Conservation (phyloP, 2,113 vertebrate species). For the Emydocephalus ijimae region DNA sequence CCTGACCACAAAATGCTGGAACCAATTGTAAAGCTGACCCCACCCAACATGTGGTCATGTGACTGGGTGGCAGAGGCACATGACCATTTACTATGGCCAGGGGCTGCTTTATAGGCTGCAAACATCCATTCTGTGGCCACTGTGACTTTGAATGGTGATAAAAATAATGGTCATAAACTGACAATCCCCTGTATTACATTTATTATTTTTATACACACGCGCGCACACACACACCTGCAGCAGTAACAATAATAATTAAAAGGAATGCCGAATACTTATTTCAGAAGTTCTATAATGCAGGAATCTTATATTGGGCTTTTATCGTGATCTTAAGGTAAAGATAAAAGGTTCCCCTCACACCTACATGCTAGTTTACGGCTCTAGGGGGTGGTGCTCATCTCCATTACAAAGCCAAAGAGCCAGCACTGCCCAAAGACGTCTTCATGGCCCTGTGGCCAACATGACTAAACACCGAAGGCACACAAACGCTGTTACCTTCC, state of each 20-base stretch:
- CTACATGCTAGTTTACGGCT: too few species aligned
- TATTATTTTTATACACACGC: background rate
- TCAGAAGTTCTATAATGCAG: slow-evolving; percentile 34
- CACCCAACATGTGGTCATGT: background rate
- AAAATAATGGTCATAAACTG: background rate
- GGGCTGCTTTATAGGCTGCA: background rate
- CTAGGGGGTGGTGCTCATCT: too few species aligned
- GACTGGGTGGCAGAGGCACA: background rate
- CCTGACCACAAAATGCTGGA: background rate
- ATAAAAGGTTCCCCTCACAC: too few species aligned
- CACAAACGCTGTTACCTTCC: too few species aligned
- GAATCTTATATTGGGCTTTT: background rate
- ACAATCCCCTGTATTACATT: background rate
- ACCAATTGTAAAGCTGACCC: background rate
- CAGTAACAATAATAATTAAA: background rate
- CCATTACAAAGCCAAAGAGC: too few species aligned
- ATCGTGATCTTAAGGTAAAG: too few species aligned
- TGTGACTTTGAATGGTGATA: background rate
- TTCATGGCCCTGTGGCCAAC: too few species aligned
- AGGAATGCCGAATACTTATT: slow-evolving; percentile 28
- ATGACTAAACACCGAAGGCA: too few species aligned
- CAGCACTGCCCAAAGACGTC: too few species aligned
- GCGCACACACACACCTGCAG: too few species aligned
- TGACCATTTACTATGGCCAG: background rate
- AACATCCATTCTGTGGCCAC: background rate